Evolutionary conservation across 2,113 vertebrate genomes (phyloP).

Genomic region (Sus scrofa): DNA sequence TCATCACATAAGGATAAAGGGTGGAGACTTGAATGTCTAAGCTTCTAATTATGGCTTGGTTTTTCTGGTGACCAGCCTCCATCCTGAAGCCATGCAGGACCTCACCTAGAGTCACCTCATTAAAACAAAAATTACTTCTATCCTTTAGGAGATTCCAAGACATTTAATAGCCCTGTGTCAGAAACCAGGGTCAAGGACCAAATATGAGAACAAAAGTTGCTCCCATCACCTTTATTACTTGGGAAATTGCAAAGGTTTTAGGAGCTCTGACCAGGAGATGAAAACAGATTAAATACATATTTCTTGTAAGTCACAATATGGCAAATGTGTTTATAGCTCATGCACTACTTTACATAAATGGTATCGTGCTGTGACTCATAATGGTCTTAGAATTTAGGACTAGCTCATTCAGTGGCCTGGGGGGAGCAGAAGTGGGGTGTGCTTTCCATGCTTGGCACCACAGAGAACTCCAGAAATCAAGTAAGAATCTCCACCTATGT

Average conservation of each 20-base stretch:
- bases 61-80: neutral
- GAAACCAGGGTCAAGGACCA: neutral
- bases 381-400: neutral
- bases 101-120: neutral
- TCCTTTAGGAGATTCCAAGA: neutral
- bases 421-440: neutral
- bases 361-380: neutral
- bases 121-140: neutral
- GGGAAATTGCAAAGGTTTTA: neutral
- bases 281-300: neutral
- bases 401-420: neutral
- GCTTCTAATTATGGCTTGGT: neutral
- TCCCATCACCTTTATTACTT: neutral
- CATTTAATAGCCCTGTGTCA: neutral
- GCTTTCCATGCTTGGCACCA: neutral
- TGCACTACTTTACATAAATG: neutral
- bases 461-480: neutral
- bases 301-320: neutral
- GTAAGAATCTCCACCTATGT: neutral
- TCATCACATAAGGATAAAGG: neutral
- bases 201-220: slow-evolving; percentile 6
- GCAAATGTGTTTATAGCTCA: neutral
- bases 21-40: neutral
- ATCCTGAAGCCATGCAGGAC: neutral
- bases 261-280: neutral